These are phyloP conservation scores for Nasonia giraulti DNA, from an alignment of 1,140 invertebrate species.

Conservation along the genomic window DNA sequence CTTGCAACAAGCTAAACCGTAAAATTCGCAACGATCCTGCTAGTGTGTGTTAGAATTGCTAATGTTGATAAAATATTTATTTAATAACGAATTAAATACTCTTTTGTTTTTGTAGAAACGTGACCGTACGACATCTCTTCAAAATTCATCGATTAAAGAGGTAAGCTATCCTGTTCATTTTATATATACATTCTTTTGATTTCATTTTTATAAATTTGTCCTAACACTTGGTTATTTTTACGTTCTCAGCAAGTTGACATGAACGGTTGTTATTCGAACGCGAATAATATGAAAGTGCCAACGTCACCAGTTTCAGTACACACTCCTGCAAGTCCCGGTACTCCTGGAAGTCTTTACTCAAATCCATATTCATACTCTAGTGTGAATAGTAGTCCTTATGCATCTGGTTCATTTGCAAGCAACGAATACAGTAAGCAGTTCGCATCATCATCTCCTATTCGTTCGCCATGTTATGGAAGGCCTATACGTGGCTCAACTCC, in stretches of 20 bases:
- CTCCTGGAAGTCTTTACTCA: conserved; percentile 73
- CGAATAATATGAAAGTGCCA: conserved; percentile 62
- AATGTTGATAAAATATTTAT: background rate
- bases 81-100: background rate
- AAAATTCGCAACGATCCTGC: background rate
- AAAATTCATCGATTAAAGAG: background rate
- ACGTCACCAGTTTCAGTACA: conserved; percentile 66
- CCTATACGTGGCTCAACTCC: conserved; percentile 70
- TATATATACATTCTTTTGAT: background rate
- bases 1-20: background rate
- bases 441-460: conserved; percentile 55
- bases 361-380: conserved; percentile 65
- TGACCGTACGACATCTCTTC: background rate
- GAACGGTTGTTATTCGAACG: conserved; percentile 54
- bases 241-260: conserved; percentile 58
- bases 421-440: conserved; percentile 60
- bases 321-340: conserved; percentile 75
- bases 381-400: conserved; percentile 58
- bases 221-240: conserved; percentile 7
- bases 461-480: conserved; percentile 64
- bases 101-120: background rate
- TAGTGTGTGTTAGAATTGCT: background rate
- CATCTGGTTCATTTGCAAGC: conserved; percentile 57
- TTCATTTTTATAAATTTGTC: background rate
- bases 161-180: background rate